These are phyloP conservation scores for Gasteruption jaculator DNA, from an alignment of 2,888 invertebrate species.

Conservation along the genomic window DNA sequence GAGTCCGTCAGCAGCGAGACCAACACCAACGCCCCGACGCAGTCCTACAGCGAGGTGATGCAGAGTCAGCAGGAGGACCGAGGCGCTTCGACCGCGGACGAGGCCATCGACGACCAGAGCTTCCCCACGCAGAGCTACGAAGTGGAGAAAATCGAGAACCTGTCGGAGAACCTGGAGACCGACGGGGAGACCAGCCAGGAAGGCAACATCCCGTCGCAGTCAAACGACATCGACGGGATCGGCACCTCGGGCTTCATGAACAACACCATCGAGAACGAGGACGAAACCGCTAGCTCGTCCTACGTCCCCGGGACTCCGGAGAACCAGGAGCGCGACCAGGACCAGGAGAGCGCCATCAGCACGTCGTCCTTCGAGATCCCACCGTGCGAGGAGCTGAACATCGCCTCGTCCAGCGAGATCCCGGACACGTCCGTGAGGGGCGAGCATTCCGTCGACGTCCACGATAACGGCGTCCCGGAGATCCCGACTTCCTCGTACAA, in stretches of 20 bases:
- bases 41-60: constrained; percentile 42
- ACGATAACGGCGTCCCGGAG: constrained; percentile 46
- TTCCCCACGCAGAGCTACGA: constrained; percentile 48
- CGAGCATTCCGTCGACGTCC: constrained; percentile 43
- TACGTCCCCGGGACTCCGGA: constrained; percentile 49
- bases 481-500: constrained; percentile 47
- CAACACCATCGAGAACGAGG: constrained; percentile 43
- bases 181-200: constrained; percentile 42
- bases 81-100: constrained; percentile 25
- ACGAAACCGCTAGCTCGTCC: constrained; percentile 47
- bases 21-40: constrained; percentile 39
- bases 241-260: constrained; percentile 40
- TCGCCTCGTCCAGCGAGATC: constrained; percentile 44
- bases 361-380: constrained; percentile 49
- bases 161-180: constrained; percentile 37
- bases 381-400: constrained; percentile 47
- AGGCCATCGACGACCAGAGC: constrained; percentile 38
- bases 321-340: constrained; percentile 47
- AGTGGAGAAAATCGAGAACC: constrained; percentile 39
- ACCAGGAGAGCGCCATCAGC: constrained; percentile 49
- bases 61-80: constrained; percentile 33
- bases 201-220: constrained; percentile 45
- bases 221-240: constrained; percentile 45
- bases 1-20: constrained; percentile 27
- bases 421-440: constrained; percentile 39